A percentile compares a stretch with the other conserved stretches of the same genome.
Evolutionary conservation across 2,797 vertebrate species (phyloP).

Genomic region (Sphenodon punctatus): DNA sequence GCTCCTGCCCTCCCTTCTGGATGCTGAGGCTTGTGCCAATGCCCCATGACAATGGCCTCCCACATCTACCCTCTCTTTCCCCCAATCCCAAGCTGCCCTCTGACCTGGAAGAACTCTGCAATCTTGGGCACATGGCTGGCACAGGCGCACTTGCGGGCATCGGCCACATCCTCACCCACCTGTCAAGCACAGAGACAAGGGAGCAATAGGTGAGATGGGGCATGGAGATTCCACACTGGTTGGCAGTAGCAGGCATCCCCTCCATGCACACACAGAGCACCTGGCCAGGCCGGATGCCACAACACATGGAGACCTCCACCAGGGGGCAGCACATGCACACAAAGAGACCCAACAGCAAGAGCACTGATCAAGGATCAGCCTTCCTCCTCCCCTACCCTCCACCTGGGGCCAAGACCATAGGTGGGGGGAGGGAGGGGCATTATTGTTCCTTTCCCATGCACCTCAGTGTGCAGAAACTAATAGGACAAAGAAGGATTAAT

Average conservation of each 20-base stretch:
- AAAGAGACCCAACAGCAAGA: background rate
- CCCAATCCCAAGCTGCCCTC: background rate
- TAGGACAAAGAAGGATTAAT: no score
- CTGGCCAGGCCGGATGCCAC: background rate
- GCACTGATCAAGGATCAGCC: background rate
- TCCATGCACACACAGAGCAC: background rate
- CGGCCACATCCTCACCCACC: slow-evolving; percentile 96
- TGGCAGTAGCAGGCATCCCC: background rate
- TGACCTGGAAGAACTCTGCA: slow-evolving; percentile 97
- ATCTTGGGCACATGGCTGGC: slow-evolving; percentile 95
- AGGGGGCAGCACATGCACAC: background rate
- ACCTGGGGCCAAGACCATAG: no score
- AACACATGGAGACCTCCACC: background rate
- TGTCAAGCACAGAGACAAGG: slow-evolving; percentile 48
- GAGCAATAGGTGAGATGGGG: background rate
- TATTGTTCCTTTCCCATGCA: no score
- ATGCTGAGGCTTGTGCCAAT: background rate
- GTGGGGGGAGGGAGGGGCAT: no score
- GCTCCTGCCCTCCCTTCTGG: background rate
- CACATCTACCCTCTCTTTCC: background rate
- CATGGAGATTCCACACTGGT: background rate
- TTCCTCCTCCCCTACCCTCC: no score
- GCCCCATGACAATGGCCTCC: background rate
- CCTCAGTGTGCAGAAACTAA: no score
- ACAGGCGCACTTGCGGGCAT: slow-evolving; percentile 94